Base-by-base conservation (phyloP, 2,888 invertebrate genomes). In the Marasmarcha lunaedactyla region DNA sequence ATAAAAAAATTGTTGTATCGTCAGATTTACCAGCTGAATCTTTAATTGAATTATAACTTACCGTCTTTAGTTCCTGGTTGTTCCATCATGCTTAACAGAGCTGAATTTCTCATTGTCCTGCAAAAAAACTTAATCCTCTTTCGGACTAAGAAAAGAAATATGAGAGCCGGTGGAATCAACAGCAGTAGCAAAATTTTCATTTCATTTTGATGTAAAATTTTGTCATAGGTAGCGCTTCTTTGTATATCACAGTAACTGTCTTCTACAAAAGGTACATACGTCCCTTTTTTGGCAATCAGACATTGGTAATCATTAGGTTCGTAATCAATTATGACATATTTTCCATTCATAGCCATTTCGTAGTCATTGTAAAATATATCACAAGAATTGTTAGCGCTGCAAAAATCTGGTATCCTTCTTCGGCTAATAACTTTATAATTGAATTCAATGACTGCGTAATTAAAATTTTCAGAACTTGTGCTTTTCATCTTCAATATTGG, bases 41-140 rank as follows among this genome's bases (percentile, higher is more conserved):
- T 20, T 20, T 3, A 20, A 20, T 5, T 20, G 20, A 3, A 20
- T 20, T 20, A n/a, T 3, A 30, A 30, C 71, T 62, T 44, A 79
- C 78, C 71, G 42, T 64, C 54, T 11, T 54, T 42, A 1, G 44
- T 45, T 3, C 67, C 62, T 6, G 83, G 71, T 33, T 85, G 81
- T n/a, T 77, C 74, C 6, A 87, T 81, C 40, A 85, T 58, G 15
- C 86, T 85, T 39, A 88, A 43, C 45, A 85, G 61, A 0, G 88
- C 81, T 0, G 87, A 85, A 43, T 88, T 87, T 51, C 85, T 87
- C 13, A 88, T 52, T 0, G 84, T 84, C 6, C 88, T 84, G 34
- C 74, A 78, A 46, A 85, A 88, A 51, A 89, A 88, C 48, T 81
- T 81, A 53, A 87, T 79, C 43, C 87, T 85, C 45, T 87, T 87